These are phyloP conservation scores for Chydorus sphaericus DNA, from an alignment of 2,888 invertebrate genomes.

Conservation along the genomic window DNA sequence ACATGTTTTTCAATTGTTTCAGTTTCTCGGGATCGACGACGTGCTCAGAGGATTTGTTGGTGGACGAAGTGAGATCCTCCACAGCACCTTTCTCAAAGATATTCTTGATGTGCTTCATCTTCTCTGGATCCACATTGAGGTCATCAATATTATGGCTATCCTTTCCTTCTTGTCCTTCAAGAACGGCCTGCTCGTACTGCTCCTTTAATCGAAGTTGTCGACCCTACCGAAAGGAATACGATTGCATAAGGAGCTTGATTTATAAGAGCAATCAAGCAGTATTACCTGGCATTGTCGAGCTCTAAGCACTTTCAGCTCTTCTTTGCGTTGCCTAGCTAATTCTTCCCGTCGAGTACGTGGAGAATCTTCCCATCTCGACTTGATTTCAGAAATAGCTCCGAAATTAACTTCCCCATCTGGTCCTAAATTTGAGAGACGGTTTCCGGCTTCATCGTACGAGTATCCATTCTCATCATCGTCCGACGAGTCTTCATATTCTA, in stretches of 20 bases:
- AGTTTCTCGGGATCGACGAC: conserved; percentile 3
- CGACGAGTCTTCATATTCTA: conserved; percentile 4
- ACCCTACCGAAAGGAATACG: conserved; percentile 38
- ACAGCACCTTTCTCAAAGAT: conserved; percentile 62
- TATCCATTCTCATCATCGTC: conserved; percentile 21
- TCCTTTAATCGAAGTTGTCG: conserved; percentile 83
- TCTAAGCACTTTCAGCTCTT: conserved; percentile 74
- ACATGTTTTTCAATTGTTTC: conserved; percentile 40
- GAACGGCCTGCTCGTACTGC: conserved; percentile 76
- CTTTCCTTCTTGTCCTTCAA: conserved; percentile 17
- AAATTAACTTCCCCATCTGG: conserved; percentile 17
- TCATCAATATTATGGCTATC: conserved; percentile 1
- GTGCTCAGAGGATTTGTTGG: conserved; percentile 14
- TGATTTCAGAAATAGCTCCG: conserved; percentile 19
- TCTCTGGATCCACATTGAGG: conserved; percentile 11
- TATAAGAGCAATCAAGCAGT: background rate
- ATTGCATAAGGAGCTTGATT: background rate
- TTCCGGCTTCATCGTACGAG: conserved; percentile 19
- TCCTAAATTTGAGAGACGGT: conserved; percentile 15
- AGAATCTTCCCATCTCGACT: conserved; percentile 45
- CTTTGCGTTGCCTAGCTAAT: conserved; percentile 64
- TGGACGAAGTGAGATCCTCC: conserved; percentile 16
- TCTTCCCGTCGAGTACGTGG: conserved; percentile 34
- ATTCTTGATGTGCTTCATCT: conserved; percentile 41
- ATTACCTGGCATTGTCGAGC: conserved; percentile 30